Evolutionary conservation across 2,797 vertebrate species (phyloP), one percentile per base, ranked within the genome.

Genomic region (Anolis apletophallus): DNA sequence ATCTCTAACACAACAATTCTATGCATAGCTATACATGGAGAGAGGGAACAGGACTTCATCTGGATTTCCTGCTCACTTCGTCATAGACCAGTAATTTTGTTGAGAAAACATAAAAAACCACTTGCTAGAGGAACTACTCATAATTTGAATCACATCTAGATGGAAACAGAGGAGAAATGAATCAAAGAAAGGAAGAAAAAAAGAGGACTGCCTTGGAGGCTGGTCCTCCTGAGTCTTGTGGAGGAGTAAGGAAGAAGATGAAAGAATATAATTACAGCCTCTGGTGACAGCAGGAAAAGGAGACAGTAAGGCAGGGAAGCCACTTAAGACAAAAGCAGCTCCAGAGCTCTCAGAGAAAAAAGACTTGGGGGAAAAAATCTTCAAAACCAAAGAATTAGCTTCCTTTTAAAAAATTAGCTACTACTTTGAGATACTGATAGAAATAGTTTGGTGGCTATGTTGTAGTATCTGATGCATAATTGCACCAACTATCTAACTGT

Each of bases 251-350:
- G 74, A 67, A 83, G 50, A 3, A 61, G 69, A 75, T 85, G 23
- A 82, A 81, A 61, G 73, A 16, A 55, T 14, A 50, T 75, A 83
- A 80, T 80, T 79, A 80, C 12, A 68, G 61, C 69, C 64, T 84
- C 54, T 85, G 74, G 78, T 84, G 50, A 55, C 34, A 73, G 67
- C 17, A 52, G 52, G 29, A 74, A 77, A 67, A 59, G 52, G 14
- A 71, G 36, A 81, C n/a, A 54, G 19, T 61, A 26, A 78, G 17
- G 7, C 52, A 83, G 21, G 55, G 52, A 82, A 52, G 34, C 23
- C 26, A 52, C 50, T 73, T 17, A 32, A 19, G 71, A 32, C 19
- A 54, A 87, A 85, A 80, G 69, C n/a, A 52, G 11, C 9, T 36
- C n/a, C 57, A 46, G 26, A 59, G 17, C 32, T 85, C 46, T 19